Evolutionary conservation across 1,140 invertebrate species (phyloP).

Genomic region (Tetraneura akinire): DNA sequence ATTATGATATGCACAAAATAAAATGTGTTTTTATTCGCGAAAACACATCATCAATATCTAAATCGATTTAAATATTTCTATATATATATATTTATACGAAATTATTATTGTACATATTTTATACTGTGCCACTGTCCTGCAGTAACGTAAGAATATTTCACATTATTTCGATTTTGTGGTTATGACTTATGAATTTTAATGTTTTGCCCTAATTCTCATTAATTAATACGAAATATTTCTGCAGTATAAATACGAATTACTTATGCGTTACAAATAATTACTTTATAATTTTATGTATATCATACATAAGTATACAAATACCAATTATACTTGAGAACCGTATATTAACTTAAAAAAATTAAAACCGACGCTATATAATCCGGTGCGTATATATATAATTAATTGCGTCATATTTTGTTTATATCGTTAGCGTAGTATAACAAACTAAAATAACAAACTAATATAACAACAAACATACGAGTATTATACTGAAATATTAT

Average conservation of each 20-base stretch:
- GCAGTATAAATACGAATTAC: background rate
- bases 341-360: background rate
- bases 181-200: slow-evolving; percentile 34
- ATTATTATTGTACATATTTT: background rate
- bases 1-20: no score
- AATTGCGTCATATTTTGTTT: background rate
- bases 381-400: background rate
- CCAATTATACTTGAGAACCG: slow-evolving; percentile 6
- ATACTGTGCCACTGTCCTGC: no score
- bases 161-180: background rate
- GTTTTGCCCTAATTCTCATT: slow-evolving; percentile 36
- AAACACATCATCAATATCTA: no score
- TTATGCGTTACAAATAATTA: background rate
- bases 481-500: no score
- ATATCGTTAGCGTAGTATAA: no score
- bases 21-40: no score
- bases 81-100: no score
- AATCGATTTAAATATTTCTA: background rate
- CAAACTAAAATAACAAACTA: no score
- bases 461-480: no score
- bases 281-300: no score
- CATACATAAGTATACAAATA: no score
- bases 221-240: slow-evolving; percentile 7
- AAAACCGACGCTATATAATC: background rate
- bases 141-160: slow-evolving; percentile 11